Evolutionary conservation across 2,113 vertebrate genomes (phyloP).

Genomic region (Gorsachius goisagi): DNA sequence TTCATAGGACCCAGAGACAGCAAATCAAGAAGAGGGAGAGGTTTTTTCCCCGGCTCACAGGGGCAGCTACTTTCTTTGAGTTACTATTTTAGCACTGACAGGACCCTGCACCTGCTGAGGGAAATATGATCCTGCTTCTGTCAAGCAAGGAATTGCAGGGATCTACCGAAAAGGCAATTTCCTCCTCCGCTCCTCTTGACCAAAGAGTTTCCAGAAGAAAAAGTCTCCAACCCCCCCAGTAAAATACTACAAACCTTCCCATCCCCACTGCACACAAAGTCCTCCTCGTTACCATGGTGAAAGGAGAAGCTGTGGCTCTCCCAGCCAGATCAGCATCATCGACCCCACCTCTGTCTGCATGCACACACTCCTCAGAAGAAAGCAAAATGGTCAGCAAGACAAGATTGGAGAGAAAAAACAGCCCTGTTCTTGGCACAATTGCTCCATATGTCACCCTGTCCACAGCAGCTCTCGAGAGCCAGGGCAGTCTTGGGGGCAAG

Average conservation of each 20-base stretch:
- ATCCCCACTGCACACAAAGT: background rate
- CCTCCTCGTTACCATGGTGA: background rate
- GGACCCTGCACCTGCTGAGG: background rate
- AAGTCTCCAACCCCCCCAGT: background rate
- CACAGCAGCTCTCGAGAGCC: background rate
- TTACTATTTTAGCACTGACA: background rate
- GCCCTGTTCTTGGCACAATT: background rate
- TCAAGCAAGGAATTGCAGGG: background rate
- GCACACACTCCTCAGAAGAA: background rate
- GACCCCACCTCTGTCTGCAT: too few relatives aligned
- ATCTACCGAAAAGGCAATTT: background rate
- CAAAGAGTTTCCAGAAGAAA: background rate
- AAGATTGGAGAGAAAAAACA: background rate
- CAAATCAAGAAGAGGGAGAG: background rate
- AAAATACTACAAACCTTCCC: background rate
- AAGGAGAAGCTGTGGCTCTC: background rate
- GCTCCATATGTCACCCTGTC: background rate
- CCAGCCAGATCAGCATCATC: background rate
- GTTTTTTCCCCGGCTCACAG: background rate
- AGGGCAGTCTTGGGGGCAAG: background rate
- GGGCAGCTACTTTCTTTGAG: background rate
- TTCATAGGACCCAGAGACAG: background rate
- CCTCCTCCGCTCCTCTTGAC: background rate
- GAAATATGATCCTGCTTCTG: background rate
- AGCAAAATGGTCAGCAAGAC: background rate